Evolutionary conservation across 2,888 invertebrate genomes (phyloP).

Genomic region (Lamellibrachia satsuma): DNA sequence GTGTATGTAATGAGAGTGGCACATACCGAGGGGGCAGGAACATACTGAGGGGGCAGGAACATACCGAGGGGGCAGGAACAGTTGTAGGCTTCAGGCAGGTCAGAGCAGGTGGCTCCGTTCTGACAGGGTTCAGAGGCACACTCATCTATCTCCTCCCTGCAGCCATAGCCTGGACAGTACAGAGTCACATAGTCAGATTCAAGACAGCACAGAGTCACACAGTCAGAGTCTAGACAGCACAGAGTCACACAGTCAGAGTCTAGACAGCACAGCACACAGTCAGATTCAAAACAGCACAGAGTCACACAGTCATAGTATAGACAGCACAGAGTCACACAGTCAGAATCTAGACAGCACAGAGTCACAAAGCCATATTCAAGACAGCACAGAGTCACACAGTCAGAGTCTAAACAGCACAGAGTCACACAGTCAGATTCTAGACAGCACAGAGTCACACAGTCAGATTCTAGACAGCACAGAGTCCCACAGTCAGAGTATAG

Average conservation of each 20-base stretch:
- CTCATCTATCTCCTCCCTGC: slow-evolving; percentile 20
- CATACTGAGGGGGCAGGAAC: background rate
- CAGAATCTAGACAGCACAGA: background rate
- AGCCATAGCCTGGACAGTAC: background rate
- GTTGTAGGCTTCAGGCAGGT: background rate
- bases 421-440: no score
- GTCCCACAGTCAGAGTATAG: no score
- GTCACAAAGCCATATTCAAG: background rate
- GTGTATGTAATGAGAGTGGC: background rate
- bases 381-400: background rate
- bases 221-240: background rate
- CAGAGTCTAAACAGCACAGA: background rate
- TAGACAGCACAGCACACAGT: background rate
- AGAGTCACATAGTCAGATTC: background rate
- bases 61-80: background rate
- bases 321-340: background rate
- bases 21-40: background rate
- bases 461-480: no score
- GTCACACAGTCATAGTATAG: background rate
- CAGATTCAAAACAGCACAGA: background rate
- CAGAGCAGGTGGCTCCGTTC: slow-evolving; percentile 17
- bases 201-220: background rate
- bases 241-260: background rate
- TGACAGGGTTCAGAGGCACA: background rate
- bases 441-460: no score